phyloP scores from a whole-genome alignment of 2,797 vertebrate genomes.

The Chelon labrosus region DNA sequence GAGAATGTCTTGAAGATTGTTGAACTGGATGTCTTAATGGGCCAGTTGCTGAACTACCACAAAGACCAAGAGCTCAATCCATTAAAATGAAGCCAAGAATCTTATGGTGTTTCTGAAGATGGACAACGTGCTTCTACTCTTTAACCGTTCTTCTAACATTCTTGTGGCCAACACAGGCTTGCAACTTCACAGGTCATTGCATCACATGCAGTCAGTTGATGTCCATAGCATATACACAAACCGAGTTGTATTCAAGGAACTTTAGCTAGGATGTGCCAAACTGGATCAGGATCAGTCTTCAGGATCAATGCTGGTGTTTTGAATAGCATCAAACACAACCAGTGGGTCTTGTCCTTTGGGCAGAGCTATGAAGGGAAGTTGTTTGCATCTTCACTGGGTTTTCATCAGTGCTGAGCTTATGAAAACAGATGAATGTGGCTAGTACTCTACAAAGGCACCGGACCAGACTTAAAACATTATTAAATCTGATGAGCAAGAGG shows the following conservation, averaged over 20 bases:
- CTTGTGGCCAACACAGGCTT: not conserved
- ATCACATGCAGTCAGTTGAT: not conserved
- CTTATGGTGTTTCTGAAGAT: not conserved
- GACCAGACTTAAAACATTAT: too few relatives aligned
- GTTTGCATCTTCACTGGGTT: too few relatives aligned
- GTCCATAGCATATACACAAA: not conserved
- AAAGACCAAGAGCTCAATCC: not conserved
- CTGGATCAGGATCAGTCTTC: not conserved
- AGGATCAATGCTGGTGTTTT: too few relatives aligned
- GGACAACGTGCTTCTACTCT: not conserved
- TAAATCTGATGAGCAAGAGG: too few relatives aligned
- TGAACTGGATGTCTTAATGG: not conserved
- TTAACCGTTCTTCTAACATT: not conserved
- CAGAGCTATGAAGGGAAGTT: too few relatives aligned
- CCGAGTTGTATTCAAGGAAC: not conserved
- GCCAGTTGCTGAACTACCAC: not conserved
- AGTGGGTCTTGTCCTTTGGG: too few relatives aligned
- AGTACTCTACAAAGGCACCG: too few relatives aligned
- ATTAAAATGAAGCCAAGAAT: not conserved
- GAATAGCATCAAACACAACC: too few relatives aligned
- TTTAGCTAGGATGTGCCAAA: not conserved
- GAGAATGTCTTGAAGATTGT: constrained; percentile 2
- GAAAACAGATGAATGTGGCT: too few relatives aligned
- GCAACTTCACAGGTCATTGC: constrained; percentile 2
- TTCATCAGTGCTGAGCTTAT: too few relatives aligned